Percentiles rank a stretch among this genome's conserved stretches.
Conservation (phyloP, 2,113 vertebrate genomes). For the Bubo bubo region DNA sequence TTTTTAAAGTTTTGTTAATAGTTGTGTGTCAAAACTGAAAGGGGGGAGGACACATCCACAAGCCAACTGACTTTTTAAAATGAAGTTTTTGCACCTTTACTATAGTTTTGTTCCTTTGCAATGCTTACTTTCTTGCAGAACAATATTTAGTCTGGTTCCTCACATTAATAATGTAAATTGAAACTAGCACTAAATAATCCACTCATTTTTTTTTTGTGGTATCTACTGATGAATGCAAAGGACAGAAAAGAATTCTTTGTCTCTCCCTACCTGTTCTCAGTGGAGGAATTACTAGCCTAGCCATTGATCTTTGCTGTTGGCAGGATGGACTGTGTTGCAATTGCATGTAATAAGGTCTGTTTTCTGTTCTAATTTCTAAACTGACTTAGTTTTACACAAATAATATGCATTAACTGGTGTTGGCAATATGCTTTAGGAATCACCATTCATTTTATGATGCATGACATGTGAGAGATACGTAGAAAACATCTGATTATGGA, state of each 20-base stretch:
- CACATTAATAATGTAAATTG: neutral
- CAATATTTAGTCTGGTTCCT: neutral
- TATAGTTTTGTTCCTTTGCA: neutral
- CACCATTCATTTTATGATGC: accelerated
- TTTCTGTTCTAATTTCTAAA: neutral
- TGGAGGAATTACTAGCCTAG: neutral
- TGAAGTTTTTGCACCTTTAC: neutral
- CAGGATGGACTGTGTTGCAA: neutral
- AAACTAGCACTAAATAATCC: neutral
- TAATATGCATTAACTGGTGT: neutral
- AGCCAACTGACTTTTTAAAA: neutral
- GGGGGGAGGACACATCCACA: neutral
- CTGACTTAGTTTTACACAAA: neutral
- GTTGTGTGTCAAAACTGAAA: neutral
- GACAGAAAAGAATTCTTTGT: neutral
- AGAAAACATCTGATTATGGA: neutral
- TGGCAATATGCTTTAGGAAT: neutral
- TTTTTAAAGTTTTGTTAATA: neutral
- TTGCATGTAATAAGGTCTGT: neutral
- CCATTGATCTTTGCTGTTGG: conserved; percentile 14
- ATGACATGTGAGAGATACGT: neutral
- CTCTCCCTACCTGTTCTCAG: neutral
- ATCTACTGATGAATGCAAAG: neutral
- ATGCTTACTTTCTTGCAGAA: neutral
- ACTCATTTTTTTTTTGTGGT: neutral